Percentiles rank a stretch among this genome's conserved stretches.
phyloP scores from a whole-genome alignment of 2,113 vertebrate genomes.

The Echinops telfairi region DNA sequence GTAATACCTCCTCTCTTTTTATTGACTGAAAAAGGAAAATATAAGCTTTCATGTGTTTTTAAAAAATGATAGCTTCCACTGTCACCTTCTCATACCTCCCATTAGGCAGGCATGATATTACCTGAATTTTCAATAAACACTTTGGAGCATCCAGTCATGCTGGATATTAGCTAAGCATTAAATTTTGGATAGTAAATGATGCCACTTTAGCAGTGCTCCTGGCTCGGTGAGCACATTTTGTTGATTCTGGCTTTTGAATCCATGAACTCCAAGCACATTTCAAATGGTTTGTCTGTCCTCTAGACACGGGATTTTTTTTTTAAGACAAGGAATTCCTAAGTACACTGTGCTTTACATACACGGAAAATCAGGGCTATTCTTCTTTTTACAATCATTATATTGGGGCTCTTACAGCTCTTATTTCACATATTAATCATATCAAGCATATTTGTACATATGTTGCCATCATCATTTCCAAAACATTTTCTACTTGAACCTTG shows the following conservation, averaged over 20 bases:
- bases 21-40: conserved; percentile 59
- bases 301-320: background rate
- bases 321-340: background rate
- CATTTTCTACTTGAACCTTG: too few species aligned
- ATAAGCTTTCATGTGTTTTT: conserved; percentile 5
- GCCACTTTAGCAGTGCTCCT: background rate
- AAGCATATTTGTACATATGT: too few species aligned
- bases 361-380: background rate
- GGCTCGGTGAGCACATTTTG: background rate
- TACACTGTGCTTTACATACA: background rate
- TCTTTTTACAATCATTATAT: too few species aligned
- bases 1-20: background rate
- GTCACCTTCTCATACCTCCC: background rate
- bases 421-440: too few species aligned
- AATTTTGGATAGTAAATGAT: background rate
- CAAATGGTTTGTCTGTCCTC: background rate
- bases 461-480: too few species aligned
- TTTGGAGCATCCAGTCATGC: background rate
- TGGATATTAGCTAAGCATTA: background rate
- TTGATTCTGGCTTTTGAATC: background rate
- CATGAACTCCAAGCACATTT: background rate
- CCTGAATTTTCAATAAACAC: background rate
- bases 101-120: background rate
- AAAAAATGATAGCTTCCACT: background rate
- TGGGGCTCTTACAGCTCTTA: too few species aligned